A percentile compares a stretch with the other conserved stretches of the same genome.
Conservation (phyloP, 1,140 invertebrate genomes). For the Pararge aegeria region DNA sequence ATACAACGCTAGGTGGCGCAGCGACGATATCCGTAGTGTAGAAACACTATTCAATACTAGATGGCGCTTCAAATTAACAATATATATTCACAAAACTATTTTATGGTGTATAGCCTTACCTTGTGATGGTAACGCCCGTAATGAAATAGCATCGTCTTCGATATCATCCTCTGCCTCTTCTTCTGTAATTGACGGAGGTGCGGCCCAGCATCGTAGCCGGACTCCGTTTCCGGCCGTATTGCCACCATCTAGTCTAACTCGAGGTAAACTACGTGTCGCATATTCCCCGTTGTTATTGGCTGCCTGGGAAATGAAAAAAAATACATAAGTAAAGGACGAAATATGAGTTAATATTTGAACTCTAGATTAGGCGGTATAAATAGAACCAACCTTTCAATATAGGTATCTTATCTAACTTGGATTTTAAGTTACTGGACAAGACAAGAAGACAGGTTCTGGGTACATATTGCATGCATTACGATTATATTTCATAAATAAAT, state of each 20-base stretch:
- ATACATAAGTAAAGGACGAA: background rate
- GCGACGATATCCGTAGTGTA: background rate
- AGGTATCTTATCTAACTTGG: too few relatives aligned
- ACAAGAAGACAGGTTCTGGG: too few relatives aligned
- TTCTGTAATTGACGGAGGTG: constrained; percentile 84
- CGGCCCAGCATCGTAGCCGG: constrained; percentile 81
- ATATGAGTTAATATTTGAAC: too few relatives aligned
- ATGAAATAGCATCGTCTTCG: constrained; percentile 69
- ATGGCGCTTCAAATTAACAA: constrained; percentile 25
- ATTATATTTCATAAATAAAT: too few relatives aligned
- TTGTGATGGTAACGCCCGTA: constrained; percentile 61
- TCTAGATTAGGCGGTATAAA: too few relatives aligned
- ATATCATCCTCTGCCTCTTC: constrained; percentile 82
- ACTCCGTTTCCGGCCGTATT: constrained; percentile 82
- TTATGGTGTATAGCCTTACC: constrained; percentile 42
- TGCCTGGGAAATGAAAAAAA: constrained; percentile 32
- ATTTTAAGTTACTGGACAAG: too few relatives aligned
- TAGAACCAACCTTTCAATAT: too few relatives aligned
- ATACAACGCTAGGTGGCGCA: constrained; percentile 33
- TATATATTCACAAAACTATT: constrained; percentile 3
- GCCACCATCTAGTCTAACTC: constrained; percentile 85
- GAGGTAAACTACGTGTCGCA: constrained; percentile 78
- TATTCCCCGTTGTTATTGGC: constrained; percentile 67
- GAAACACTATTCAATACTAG: constrained; percentile 30
- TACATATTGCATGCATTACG: too few relatives aligned